Conservation (phyloP, 2,113 vertebrate species). For the Mesoclemmys tuberculata region DNA sequence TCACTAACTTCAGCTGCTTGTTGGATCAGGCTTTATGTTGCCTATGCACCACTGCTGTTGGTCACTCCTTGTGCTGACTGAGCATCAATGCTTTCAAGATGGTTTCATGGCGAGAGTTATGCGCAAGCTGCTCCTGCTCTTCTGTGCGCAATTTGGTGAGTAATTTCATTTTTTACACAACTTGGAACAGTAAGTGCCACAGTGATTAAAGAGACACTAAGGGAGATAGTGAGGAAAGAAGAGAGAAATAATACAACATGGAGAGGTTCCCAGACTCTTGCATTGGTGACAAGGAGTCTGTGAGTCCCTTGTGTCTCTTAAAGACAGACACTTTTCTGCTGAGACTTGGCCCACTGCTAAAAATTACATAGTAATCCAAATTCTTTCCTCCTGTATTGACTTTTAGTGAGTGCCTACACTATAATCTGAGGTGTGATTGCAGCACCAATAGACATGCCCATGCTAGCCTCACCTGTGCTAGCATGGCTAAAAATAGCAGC, state of each 20-base stretch:
- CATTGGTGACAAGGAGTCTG: not conserved
- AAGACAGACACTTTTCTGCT: not conserved
- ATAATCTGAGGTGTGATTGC: too few species aligned
- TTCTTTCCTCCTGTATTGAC: not conserved
- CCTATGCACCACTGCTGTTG: not conserved
- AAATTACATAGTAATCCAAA: not conserved
- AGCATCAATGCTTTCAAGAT: not conserved
- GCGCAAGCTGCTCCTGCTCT: not conserved
- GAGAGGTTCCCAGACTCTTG: not conserved
- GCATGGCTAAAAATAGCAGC: not conserved
- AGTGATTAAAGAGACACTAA: not conserved
- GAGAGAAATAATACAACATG: not conserved
- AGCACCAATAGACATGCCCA: too few species aligned
- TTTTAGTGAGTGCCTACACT: not conserved
- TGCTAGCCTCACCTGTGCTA: not conserved
- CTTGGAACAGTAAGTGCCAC: not conserved
- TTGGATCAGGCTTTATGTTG: not conserved
- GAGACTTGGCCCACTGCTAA: not conserved
- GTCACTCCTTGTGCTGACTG: not conserved
- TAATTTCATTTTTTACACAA: not conserved
- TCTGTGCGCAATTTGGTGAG: not conserved
- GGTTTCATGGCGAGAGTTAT: not conserved
- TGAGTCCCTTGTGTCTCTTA: not conserved
- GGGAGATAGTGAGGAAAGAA: not conserved
- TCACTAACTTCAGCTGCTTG: not conserved